Base-by-base conservation (phyloP, 2,797 vertebrate genomes). In the Eutrigla gurnardus region DNA sequence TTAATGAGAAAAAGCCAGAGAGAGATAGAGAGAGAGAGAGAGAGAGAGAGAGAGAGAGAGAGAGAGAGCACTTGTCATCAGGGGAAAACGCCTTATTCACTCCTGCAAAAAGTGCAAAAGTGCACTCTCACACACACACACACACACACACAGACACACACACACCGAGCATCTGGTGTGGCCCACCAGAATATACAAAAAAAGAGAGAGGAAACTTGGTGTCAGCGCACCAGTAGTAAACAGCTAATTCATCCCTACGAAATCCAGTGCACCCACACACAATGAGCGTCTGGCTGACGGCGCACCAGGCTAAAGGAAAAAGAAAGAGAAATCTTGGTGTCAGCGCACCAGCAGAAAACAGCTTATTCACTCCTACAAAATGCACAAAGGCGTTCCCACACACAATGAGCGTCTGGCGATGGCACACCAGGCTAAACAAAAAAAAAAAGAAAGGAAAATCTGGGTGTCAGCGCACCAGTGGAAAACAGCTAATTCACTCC, bases 1-100 rank as follows among this genome's bases (percentile, higher is more conserved):
- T 60, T 75, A 52, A 84, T 78, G 50, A 69, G 42, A 72, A 81
- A 65, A 53, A 37, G 58, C 43, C 42, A 45, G 42, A 45, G 42
- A 45, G 12, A 45, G 43, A 45, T 2, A 39, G 37, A 39, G 37
- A 39, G 37, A 45, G 12, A 45, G 43, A 45, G 37, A 39, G 37
- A 39, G 37, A 39, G 37, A 45, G 12, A 45, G 43, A 45, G 42
- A 45, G 42, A 45, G 42, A 45, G 42, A 45, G 12, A 45, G 43
- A 45, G 37, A 39, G 37, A 39, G 37, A 39, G 37, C 4, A 25
- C 25, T 25, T 25, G 25, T 25, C 25, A 25, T 25, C 25, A 25
- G 25, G 25, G 25, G 25, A 25, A 25, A 25, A 25, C 25, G 25
- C 25, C 25, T 25, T 25, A 25, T 25, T 25, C 25, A 25, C 25